Evolutionary conservation across 2,113 vertebrate species (phyloP).

Genomic region (Platycercus adscitus): DNA sequence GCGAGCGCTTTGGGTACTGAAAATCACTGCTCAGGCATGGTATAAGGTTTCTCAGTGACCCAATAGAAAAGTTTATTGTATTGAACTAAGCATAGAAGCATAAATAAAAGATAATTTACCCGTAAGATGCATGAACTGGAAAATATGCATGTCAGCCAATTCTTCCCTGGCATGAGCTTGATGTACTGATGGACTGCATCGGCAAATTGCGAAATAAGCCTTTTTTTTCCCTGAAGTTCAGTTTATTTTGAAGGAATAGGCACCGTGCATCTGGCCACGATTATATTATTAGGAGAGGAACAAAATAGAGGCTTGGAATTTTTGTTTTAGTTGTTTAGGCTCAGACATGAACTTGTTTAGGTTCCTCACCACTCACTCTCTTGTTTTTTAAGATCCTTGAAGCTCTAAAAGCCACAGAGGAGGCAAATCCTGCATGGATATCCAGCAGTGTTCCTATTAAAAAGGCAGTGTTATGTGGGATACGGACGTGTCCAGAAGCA

Average conservation of each 20-base stretch:
- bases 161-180: neutral
- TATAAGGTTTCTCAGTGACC: neutral
- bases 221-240: neutral
- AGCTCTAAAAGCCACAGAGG: neutral
- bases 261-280: constrained; percentile 32
- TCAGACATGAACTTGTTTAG: neutral
- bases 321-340: neutral
- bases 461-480: neutral
- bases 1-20: neutral
- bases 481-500: neutral
- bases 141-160: neutral
- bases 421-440: neutral
- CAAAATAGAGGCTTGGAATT: neutral
- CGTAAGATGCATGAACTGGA: constrained; percentile 8
- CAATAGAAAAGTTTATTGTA: neutral
- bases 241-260: constrained; percentile 35
- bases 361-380: neutral
- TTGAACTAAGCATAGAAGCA: neutral
- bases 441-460: neutral
- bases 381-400: neutral
- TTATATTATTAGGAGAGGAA: neutral
- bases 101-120: neutral
- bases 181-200: neutral
- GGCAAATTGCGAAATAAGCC: constrained; percentile 22
- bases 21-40: neutral